phyloP scores from a whole-genome alignment of 2,113 vertebrate genomes.

The Mormoops blainvillei region DNA sequence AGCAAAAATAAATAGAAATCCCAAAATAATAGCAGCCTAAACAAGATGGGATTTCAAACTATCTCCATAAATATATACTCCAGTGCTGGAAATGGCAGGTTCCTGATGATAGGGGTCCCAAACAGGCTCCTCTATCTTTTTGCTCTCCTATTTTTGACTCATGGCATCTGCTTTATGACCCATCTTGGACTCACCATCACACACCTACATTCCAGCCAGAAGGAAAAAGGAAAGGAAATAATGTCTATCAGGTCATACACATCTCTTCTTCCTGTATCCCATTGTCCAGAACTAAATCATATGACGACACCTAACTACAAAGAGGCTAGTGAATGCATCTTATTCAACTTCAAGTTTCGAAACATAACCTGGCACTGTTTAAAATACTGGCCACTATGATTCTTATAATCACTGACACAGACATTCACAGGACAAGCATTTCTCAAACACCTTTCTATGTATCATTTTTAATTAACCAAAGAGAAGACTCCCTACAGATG shows the following conservation, averaged over 20 bases:
- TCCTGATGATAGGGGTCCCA: not conserved
- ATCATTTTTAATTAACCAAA: not conserved
- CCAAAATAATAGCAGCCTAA: not conserved
- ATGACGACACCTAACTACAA: not conserved
- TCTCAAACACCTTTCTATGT: not conserved
- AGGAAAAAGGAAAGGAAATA: not conserved
- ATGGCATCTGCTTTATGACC: not conserved
- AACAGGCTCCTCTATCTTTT: not conserved
- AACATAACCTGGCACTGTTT: not conserved
- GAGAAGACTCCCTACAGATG: not conserved
- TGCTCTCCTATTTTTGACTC: not conserved
- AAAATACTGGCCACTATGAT: not conserved
- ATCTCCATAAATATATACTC: not conserved
- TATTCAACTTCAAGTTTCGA: not conserved
- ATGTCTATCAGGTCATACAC: not conserved
- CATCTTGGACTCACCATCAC: not conserved
- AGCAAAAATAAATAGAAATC: not conserved
- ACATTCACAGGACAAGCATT: not conserved
- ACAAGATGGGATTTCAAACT: not conserved
- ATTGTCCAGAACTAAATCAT: not conserved
- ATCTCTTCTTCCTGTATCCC: not conserved
- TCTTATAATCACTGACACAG: not conserved
- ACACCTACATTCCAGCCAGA: not conserved
- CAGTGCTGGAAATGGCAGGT: not conserved
- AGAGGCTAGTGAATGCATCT: not conserved